A percentile compares a stretch with the other conserved stretches of the same genome.
Evolutionary conservation across 2,888 invertebrate genomes (phyloP).

Genomic region (Acrobasis consociella): DNA sequence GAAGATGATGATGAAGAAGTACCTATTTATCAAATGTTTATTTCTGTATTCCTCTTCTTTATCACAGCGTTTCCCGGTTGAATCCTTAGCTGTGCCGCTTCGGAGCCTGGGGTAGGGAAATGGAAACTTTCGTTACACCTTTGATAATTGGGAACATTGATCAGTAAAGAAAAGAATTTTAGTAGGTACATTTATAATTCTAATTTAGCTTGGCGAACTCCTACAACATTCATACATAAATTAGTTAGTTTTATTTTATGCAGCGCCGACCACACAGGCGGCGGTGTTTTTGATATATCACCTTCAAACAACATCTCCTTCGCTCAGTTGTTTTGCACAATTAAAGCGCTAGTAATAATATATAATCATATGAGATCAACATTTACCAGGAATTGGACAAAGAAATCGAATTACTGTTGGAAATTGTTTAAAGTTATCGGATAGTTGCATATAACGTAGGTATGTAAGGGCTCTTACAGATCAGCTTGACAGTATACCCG

Average conservation of each 20-base stretch:
- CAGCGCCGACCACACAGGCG: constrained; percentile 28
- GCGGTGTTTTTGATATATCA: constrained; percentile 36
- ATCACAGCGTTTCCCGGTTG: too few relatives aligned
- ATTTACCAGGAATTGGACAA: constrained; percentile 20
- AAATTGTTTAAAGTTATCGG: neutral
- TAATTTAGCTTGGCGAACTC: neutral
- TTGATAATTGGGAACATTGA: too few relatives aligned
- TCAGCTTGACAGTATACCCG: too few relatives aligned
- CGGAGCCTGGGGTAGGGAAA: too few relatives aligned
- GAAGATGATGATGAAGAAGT: too few relatives aligned
- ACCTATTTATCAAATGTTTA: too few relatives aligned
- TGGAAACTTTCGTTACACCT: too few relatives aligned
- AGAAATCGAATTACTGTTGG: neutral
- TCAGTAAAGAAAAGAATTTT: too few relatives aligned
- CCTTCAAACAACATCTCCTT: constrained; percentile 34
- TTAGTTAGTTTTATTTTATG: constrained; percentile 5
- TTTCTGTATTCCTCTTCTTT: too few relatives aligned
- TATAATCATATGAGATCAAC: constrained; percentile 21
- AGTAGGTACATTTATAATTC: neutral
- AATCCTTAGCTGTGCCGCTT: too few relatives aligned
- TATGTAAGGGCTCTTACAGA: too few relatives aligned
- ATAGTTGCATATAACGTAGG: too few relatives aligned
- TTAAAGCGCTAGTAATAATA: constrained; percentile 22
- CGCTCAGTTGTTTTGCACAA: constrained; percentile 22
- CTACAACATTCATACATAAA: neutral